Evolutionary conservation across 2,797 vertebrate genomes (phyloP), one percentile per base, ranked within the genome.

Genomic region (Poecilia picta): DNA sequence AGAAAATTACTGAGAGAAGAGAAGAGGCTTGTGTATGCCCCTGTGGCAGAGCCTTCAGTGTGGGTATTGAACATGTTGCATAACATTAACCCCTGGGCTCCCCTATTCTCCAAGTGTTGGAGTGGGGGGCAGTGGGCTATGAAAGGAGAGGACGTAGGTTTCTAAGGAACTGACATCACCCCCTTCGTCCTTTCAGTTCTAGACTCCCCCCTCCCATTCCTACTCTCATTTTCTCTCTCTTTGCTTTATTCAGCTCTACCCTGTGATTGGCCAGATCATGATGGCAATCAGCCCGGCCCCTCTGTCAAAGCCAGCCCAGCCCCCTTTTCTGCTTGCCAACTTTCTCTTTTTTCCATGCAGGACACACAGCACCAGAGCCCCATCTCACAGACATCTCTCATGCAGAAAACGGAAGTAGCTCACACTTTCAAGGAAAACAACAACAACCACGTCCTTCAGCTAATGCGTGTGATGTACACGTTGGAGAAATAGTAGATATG

Each of bases 81-180:
- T 96, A 96, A 95, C 93, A 96, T 96, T 96, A 97, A 96, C 95
- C 96, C 95, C 88, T 95, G 86, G 91, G 89, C 94, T 93, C 91
- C 92, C 90, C 93, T 95, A 95, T 95, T 95, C 94, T 94, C 82
- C 89, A 74, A 88, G 82, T 80, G 88, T 81, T 85, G 82, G 87
- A 88, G 80, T 49, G 75, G 84, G 85, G 84, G 89, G 86, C 82
- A 4, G 39, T 83, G n/a, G 83, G 85, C 83, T 84, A 86, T 72
- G 79, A 81, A 83, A 86, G 77, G 83, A 89, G 87, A 83, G 85
- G 92, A 89, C 92, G 86, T 83, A 84, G 85, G 93, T 94, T 96
- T 96, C 94, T 93, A 93, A 91, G 91, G 93, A 91, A 92, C 96
- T 95, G 95, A 96, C 95, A 96, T 96, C 95, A 96, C 94, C 94